Base-by-base conservation (phyloP, 2,113 vertebrate genomes). In the Ranitomeya imitator region DNA sequence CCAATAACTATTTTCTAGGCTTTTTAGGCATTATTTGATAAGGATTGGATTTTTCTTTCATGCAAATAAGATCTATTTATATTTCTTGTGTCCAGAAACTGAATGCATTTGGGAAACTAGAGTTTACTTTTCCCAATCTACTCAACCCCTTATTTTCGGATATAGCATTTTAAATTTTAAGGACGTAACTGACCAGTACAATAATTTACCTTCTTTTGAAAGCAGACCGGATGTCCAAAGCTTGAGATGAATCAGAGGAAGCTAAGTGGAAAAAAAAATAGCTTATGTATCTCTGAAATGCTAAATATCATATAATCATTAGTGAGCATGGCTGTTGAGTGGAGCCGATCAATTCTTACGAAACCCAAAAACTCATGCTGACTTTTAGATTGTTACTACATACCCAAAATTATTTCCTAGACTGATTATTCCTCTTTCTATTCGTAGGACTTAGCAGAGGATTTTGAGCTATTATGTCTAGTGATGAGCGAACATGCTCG, bases 121-220 rank as follows among this genome's bases (percentile, higher is more conserved):
- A 73, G 26, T 14, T 16, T 73, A 5, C 14, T 7, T 9, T 74
- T 74, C 31, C 15, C 14, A 18, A 45, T 18, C 4, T 18, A 18
- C 18, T 18, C 2, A 45, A 74, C 15, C 15, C 69, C 69, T 71
- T 69, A 10, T 69, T 26, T 31, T 37, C 2, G 2, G 11, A 71
- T 26, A 15, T 71, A 23, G n/a, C 13, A 15, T 71, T 71, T 65
- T 31, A 4, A 15, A 37, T 71, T 26, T 71, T 21, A 16, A 31
- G 15, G 69, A 7, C 69, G 0, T 71, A 52, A 76, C 11, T 12
- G 45, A 61, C 52, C 14, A 52, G 8, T 65, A 57, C 73, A 65
- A 51, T 61, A 88, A 88, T 90, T 98, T 99, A 99, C 98, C 98
- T 99, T 94, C 98, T 97, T 94, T 99, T 99, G 95, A 99, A 99